Base-by-base conservation (phyloP, 2,888 invertebrate species). In the Diarsia rubi region DNA sequence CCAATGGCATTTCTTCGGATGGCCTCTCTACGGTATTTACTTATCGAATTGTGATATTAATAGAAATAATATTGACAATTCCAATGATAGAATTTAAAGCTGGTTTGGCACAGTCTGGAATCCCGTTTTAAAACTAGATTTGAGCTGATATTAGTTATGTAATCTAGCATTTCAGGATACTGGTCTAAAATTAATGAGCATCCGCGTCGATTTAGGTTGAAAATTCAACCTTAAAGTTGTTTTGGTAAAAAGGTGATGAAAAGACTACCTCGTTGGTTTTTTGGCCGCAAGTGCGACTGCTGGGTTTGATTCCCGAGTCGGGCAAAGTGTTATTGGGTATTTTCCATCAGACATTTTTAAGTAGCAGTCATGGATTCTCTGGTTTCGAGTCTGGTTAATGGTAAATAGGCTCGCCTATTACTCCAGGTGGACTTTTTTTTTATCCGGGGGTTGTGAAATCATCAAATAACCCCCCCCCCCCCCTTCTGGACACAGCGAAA, bases 101-200 rank as follows among this genome's bases (percentile, higher is more conserved):
- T 47, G 6, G 45, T 31, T 37, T 37, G 19, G 8, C 45, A 11
- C 42, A 21, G 54, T n/a, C 31, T n/a, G 62, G 73, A 79, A 77
- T 77, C 47, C 47, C 31, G 76, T 79, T 79, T 79, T 44, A 24
- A 63, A 80, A 77, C 80, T 1, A 59, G 80, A 80, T 64, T 79
- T 73, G 52, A 47, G 14, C 44, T 21, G 16, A 76, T 27, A 63
- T 47, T n/a, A 31, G 73, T 79, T 79, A 72, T 63, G 73, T 79
- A 79, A 77, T 54, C 80, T 49, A 11, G 79, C 42, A 54, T 54
- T 79, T 47, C 79, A 45, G 45, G 71, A 71, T 54, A 47, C 42
- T 31, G 45, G 45, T 54, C 52, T 71, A 27, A 3, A n/a, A 37
- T 19, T 45, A 47, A 79, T 54, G 16, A 47, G 45, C 37, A 52